Evolutionary conservation across 2,113 vertebrate species (phyloP).

Genomic region (Pogonocichla stellata): DNA sequence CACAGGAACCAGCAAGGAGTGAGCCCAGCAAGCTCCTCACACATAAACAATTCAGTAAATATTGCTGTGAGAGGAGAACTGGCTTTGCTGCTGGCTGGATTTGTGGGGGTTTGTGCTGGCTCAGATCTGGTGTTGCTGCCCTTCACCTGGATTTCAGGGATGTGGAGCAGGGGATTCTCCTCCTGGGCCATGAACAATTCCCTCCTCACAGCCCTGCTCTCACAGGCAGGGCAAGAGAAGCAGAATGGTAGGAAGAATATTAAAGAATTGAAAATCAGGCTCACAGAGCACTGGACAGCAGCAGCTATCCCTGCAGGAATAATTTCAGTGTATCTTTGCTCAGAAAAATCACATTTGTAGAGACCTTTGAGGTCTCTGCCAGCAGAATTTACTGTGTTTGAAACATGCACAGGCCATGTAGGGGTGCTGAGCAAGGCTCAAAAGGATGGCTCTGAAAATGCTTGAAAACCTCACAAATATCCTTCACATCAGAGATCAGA

Average conservation of each 20-base stretch:
- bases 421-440: background rate
- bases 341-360: background rate
- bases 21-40: background rate
- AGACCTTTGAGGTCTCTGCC: background rate
- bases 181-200: background rate
- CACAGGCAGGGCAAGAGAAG: background rate
- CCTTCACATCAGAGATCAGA: background rate
- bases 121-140: background rate
- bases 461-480: background rate
- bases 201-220: background rate
- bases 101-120: background rate
- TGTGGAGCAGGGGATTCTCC: fast-evolving
- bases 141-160: background rate
- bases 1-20: background rate
- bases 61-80: background rate
- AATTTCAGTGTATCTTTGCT: background rate
- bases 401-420: fast-evolving
- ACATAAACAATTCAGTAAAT: background rate
- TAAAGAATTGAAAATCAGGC: background rate
- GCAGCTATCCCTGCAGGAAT: background rate
- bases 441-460: background rate
- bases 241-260: background rate
- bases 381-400: background rate
- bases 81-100: background rate
- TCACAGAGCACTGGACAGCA: background rate